Evolutionary conservation across 2,113 vertebrate species (phyloP).

Genomic region (Tylochromis polylepis): DNA sequence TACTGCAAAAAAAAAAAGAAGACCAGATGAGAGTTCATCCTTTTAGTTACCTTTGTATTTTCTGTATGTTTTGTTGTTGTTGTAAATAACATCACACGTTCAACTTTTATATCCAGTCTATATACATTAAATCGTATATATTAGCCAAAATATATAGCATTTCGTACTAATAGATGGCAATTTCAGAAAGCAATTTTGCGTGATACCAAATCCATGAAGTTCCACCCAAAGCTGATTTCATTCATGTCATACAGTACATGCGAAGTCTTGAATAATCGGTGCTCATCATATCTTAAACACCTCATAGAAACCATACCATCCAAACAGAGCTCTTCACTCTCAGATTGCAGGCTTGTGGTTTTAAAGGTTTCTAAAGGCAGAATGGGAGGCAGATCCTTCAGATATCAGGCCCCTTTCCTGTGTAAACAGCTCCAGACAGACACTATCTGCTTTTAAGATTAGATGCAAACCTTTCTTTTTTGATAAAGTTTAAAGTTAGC

Average conservation of each 20-base stretch:
- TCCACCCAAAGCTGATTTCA: fast-evolving
- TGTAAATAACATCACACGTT: not conserved
- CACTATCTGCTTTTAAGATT: not conserved
- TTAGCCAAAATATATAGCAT: too few species aligned
- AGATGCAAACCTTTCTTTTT: not conserved
- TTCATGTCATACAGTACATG: not conserved
- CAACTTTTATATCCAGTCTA: not conserved
- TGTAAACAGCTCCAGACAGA: not conserved
- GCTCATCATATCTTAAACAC: not conserved
- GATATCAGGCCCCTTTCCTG: not conserved
- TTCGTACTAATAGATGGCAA: not conserved
- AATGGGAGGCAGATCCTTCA: not conserved
- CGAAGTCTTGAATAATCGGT: not conserved
- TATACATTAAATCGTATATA: not conserved
- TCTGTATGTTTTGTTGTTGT: not conserved
- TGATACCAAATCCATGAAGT: not conserved
- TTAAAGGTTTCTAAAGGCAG: not conserved
- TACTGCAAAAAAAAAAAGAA: not conserved
- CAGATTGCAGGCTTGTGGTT: not conserved
- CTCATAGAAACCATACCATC: not conserved
- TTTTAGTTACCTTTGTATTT: not conserved
- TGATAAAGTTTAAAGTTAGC: not conserved
- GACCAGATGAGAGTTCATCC: not conserved
- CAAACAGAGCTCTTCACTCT: not conserved
- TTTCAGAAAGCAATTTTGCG: not conserved